Base-by-base conservation (phyloP, 2,113 vertebrate species). In the Prolemur simus region DNA sequence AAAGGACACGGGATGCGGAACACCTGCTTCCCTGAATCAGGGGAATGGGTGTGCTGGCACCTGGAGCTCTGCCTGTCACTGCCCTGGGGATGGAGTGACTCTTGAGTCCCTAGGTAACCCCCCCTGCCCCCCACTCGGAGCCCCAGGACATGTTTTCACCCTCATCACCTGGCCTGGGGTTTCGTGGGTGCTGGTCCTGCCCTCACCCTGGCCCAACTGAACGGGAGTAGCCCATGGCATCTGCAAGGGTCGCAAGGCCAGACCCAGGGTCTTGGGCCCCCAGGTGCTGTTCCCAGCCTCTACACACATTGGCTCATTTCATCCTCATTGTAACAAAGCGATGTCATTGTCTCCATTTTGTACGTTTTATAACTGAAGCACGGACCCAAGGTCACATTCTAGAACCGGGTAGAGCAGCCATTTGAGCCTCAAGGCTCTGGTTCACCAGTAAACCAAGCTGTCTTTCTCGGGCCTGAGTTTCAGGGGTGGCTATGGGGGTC, bases 231-330 rank as follows among this genome's bases (percentile, higher is more conserved):
- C 52, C 52, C 52, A 54, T 34, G 58, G 37, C 37, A 39, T 58
- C 54, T 63, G 18, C 7, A 20, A 6, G 11, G 42, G 47, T 78
- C 60, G 34, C 17, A 8, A 42, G 32, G n/a, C 25, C 47, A 42
- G 14, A 17, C 25, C 47, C 66, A 42, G 69, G 69, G 27, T 32
- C 52, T 60, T 58, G 64, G 49, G 25, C 52, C 52, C 52, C 13
- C 32, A 3, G 8, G 58, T 14, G 32, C 63, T 66, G 6, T 66
- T 14, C 63, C 32, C 32, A 66, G 32, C 29, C 17, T 25, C 27
- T 7, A 3, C 1, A 49, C 17, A 11, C 13, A 8, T 37, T 6
- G 25, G 37, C 54, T 64, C 14, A 0, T n/a, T 18, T 13, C 5
- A 0, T 29, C 56, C 29, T 37, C 14, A 2, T 1, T 20, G 83